Percentiles rank a stretch among this genome's conserved stretches.
Evolutionary conservation across 1,140 invertebrate genomes (phyloP).

Genomic region (Microvelia longipes): DNA sequence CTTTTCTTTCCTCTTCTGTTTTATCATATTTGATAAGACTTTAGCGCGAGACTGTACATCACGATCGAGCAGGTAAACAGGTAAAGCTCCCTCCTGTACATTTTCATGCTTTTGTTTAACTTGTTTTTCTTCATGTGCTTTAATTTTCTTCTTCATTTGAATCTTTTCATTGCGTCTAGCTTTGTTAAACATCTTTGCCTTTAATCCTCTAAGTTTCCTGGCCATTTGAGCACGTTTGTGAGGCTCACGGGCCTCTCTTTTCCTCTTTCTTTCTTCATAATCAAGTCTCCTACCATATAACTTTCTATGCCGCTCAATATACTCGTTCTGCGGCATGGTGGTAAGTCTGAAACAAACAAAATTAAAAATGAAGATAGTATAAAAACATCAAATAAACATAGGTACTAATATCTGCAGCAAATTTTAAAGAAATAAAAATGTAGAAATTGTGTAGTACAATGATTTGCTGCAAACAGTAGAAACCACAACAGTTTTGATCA

Average conservation of each 20-base stretch:
- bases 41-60: constrained; percentile 88
- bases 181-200: constrained; percentile 96
- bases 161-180: constrained; percentile 94
- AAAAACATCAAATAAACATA: not conserved
- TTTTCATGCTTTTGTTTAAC: constrained; percentile 48
- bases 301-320: constrained; percentile 95
- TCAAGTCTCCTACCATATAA: constrained; percentile 89
- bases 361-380: not conserved
- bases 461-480: not conserved
- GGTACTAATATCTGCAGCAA: not conserved
- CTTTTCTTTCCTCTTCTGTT: constrained; percentile 99
- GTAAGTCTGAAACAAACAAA: not conserved
- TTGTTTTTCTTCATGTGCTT: constrained; percentile 76
- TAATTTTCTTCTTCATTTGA: constrained; percentile 96
- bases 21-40: constrained; percentile 97
- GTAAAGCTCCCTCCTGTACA: constrained; percentile 82
- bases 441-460: not conserved
- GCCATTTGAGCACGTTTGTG: constrained; percentile 83
- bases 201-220: constrained; percentile 80
- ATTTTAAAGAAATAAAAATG: not conserved
- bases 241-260: constrained; percentile 82
- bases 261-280: constrained; percentile 93
- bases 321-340: constrained; percentile 98
- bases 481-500: not conserved
- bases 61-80: constrained; percentile 91